A percentile compares a stretch with the other conserved stretches of the same genome.
Evolutionary conservation across 2,797 vertebrate species (phyloP).

Genomic region (Sebastes trivittatus): DNA sequence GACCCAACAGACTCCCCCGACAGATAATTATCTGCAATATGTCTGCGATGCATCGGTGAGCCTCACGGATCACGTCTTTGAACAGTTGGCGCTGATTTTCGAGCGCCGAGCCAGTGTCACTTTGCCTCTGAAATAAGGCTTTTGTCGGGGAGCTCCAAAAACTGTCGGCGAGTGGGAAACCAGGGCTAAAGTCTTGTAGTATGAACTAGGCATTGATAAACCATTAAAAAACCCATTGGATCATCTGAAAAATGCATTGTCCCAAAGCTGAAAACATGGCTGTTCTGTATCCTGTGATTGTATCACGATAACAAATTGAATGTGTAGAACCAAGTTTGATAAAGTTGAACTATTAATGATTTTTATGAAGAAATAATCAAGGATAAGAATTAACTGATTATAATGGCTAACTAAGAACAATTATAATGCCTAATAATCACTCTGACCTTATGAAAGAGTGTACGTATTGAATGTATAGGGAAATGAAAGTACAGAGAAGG

Average conservation of each 20-base stretch:
- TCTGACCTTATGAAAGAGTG: neutral
- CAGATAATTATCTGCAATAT: too few species aligned
- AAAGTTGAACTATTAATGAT: neutral
- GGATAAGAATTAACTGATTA: too few species aligned
- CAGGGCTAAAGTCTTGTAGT: neutral
- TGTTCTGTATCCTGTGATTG: neutral
- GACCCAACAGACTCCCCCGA: too few species aligned
- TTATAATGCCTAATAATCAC: too few species aligned
- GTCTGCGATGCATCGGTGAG: too few species aligned
- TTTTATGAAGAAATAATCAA: too few species aligned
- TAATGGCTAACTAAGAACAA: too few species aligned
- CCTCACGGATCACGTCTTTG: too few species aligned
- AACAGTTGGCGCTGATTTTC: rapidly evolving
- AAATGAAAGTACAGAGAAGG: neutral
- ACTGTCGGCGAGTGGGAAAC: too few species aligned
- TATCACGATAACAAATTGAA: neutral
- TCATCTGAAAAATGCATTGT: neutral
- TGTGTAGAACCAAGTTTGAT: neutral
- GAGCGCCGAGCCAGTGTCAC: too few species aligned
- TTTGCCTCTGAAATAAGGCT: too few species aligned
- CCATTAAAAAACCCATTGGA: neutral
- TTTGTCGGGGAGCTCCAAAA: too few species aligned
- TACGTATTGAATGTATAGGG: neutral
- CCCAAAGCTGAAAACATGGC: neutral
- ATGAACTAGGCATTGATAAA: neutral